Evolutionary conservation across 2,888 invertebrate species (phyloP).

Genomic region (Nomada fabriciana): DNA sequence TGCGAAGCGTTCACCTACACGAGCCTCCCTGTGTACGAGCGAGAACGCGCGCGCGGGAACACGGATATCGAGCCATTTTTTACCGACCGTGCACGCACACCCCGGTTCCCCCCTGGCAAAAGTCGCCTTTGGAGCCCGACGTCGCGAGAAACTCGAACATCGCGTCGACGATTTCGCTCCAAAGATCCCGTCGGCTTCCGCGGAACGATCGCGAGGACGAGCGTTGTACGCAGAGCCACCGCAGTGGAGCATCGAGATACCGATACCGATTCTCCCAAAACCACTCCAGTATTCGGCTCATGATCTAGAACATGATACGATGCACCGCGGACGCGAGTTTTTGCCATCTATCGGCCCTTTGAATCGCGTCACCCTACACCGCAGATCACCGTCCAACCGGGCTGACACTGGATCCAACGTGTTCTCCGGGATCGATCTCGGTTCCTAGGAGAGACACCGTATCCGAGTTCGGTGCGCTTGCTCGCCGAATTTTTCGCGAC

Average conservation of each 20-base stretch:
- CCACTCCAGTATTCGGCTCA: constrained; percentile 33
- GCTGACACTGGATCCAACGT: constrained; percentile 72
- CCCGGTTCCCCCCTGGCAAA: background rate
- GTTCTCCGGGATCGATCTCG: constrained; percentile 50
- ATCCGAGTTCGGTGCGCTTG: constrained; percentile 34
- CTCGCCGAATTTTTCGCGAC: background rate
- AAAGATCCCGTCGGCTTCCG: background rate
- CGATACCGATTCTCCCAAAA: constrained; percentile 17
- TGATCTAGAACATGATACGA: constrained; percentile 63
- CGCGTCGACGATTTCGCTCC: background rate
- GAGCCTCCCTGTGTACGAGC: background rate
- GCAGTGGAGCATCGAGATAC: background rate
- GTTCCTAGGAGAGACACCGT: constrained; percentile 43
- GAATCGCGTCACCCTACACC: constrained; percentile 74
- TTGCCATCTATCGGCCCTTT: constrained; percentile 67
- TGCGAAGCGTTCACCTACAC: constrained; percentile 53
- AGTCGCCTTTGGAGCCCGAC: constrained; percentile 16
- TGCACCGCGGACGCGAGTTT: constrained; percentile 54
- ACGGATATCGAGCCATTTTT: constrained; percentile 59
- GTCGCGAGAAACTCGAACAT: constrained; percentile 22
- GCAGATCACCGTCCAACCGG: constrained; percentile 65
- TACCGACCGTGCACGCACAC: constrained; percentile 26
- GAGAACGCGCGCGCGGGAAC: constrained; percentile 40
- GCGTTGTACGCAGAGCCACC: too few species aligned
- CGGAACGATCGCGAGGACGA: background rate